Evolutionary conservation across 2,113 vertebrate genomes (phyloP), one percentile per base, ranked within the genome.

Genomic region (Xenus cinereus): DNA sequence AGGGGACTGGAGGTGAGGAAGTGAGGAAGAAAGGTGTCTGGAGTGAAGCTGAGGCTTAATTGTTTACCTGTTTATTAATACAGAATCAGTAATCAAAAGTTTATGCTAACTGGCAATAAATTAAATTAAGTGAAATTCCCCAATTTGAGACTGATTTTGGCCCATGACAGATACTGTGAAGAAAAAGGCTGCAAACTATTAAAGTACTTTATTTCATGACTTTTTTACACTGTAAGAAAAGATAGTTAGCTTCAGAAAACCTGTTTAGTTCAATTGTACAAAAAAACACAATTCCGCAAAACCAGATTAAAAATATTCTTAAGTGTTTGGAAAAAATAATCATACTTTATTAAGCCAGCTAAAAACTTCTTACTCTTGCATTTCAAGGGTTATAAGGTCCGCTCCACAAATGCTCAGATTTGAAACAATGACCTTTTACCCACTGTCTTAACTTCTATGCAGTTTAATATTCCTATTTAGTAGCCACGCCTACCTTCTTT

Each of bases 91-190:
- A 48, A 63, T 14, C 16, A 48, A 39, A 74, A 37, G 26, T 60
- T 84, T 26, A 62, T 43, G 32, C 12, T 62, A 73, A 35, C 10
- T 56, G 16, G 12, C 8, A 73, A 54, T 43, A 73, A 46, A 59
- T 41, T 26, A 53, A 51, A 81, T 33, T 21, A 73, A 37, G 24
- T n/a, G 16, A 80, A 75, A 56, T 81, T 63, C 56, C 30, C 27
- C 13, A 76, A 24, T 26, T 43, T 64, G 27, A 76, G 41, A 43
- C 11, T 45, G 9, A 51, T 71, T 56, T 50, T 76, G 41, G 27
- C 22, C 32, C 27, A 30, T 0, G 0, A 69, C 22, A 39, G 15
- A 7, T 48, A 45, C 43, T 39, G 39, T 1, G 1, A 35, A 84
- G 28, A 60, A 60, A 76, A 67, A 39, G 3, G 17, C 39, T 76